Evolutionary conservation across 2,113 vertebrate species (phyloP).

Genomic region (Cebus imitator): DNA sequence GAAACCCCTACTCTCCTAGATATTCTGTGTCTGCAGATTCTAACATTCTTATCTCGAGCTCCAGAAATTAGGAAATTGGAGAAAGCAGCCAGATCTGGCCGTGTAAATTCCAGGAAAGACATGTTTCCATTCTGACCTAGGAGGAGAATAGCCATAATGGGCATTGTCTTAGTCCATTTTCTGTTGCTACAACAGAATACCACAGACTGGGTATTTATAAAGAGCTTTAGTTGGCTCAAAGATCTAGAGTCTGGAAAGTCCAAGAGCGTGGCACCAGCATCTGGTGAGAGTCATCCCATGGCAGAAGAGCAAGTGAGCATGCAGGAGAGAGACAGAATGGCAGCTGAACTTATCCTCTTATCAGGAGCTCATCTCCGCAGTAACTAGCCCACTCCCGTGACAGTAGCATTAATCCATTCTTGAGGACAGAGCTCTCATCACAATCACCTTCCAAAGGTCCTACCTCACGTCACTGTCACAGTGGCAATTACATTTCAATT

Average conservation of each 20-base stretch:
- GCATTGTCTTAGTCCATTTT: neutral
- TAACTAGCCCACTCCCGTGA: neutral
- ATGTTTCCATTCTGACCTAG: neutral
- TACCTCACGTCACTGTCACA: neutral
- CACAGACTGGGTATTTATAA: neutral
- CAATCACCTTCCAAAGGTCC: neutral
- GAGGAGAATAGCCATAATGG: neutral
- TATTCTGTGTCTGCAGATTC: too few relatives aligned
- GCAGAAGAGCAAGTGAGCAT: neutral
- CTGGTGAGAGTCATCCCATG: neutral
- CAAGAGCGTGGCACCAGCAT: neutral
- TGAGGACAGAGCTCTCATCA: neutral
- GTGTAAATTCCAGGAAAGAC: neutral
- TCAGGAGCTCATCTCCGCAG: neutral
- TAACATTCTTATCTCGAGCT: neutral
- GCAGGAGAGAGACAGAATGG: neutral
- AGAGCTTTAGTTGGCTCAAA: neutral
- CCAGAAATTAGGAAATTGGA: neutral
- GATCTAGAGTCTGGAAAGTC: neutral
- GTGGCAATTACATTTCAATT: neutral
- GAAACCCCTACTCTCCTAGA: neutral
- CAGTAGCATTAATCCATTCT: neutral
- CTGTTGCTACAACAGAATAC: neutral
- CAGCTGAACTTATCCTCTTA: neutral
- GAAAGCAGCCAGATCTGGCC: neutral